Base-by-base conservation (phyloP, 2,888 invertebrate genomes). In the Leucophenga maculata region DNA sequence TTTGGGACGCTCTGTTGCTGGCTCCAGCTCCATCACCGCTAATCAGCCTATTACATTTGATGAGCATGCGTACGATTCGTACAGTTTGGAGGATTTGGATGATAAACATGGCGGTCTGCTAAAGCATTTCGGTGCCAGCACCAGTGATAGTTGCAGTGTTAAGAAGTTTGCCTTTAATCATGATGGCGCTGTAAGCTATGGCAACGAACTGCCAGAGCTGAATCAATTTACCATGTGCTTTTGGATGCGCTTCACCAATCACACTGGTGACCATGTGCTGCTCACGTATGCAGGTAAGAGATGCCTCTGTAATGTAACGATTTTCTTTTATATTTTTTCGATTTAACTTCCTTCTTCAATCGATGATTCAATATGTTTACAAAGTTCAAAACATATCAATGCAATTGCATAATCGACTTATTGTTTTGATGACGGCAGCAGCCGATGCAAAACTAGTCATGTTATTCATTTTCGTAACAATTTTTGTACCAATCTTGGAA, bases 201-300 rank as follows among this genome's bases (percentile, higher is more conserved):
- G 93, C 72, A 91, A 91, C 48, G 89, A 91, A 32, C 80, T 95
- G 46, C 94, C 94, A 0, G 93, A 94, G 82, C 84, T 95, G 77
- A 94, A 94, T 78, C 95, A 95, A 86, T 95, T 95, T 86, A 95
- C 95, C 0, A 89, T 95, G 11, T 95, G 95, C 85, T 91, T 92
- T 89, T 95, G 95, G 95, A 92, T 91, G 78, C 94, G 95, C 80
- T 95, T 94, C 84, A 92, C 92, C 78, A 95, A 95, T 83, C 95
- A 95, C 84, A 92, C 92, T 26, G 93, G 93, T 71, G 95, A 95
- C 84, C 95, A 95, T 89, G 94, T 95, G 0, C 86, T 95, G 67
- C 93, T 95, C 85, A 95, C 95, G 16, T 95, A 95, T 86, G 91
- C 94, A 80, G 92, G 95, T 95, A 86, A 92, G 91, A 90, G 0